Evolutionary conservation across 2,797 vertebrate genomes (phyloP), one percentile per base, ranked within the genome.

Genomic region (Fistularia tabacaria): DNA sequence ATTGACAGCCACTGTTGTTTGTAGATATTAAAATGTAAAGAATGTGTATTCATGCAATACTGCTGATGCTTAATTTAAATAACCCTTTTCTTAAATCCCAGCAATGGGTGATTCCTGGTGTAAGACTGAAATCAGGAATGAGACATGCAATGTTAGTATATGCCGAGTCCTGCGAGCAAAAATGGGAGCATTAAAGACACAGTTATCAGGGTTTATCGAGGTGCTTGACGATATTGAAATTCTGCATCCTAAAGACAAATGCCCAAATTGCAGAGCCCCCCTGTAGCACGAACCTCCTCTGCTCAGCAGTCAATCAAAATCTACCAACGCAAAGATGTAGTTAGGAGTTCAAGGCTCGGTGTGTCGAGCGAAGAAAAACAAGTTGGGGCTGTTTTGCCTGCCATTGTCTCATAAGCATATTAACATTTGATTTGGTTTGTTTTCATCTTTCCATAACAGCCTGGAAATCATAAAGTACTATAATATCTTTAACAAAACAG

Each of bases 181-280:
- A 64, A 46, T 61, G 46, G 50, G 40, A 62, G 46, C 44, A 50
- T 44, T 57, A 64, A 62, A 49, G 46, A 56, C 40, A 9, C 14
- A 7, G 37, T 63, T 64, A 71, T 77, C 53, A n/a, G 51, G n/a
- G 47, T 73, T 75, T 68, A 74, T 69, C 51, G 47, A 44, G 44
- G 38, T 9, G 38, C 57, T 71, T 56, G 57, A 66, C 70, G 64
- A 66, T 60, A 69, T 51, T 69, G 61, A 66, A 71, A 63, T 41
- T 9, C 46, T 43, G 44, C 14, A 71, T 54, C 48, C 54, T 51
- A 7, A 59, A 61, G 41, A 75, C 50, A 61, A 77, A 59, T 48
- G 51, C 59, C 68, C 12, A 40, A 55, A 72, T 73, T 65, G 52
- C 37, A 67, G 51, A 71, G 52, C 36, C 12, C 40, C 14, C 73